Evolutionary conservation across 2,797 vertebrate species (phyloP).

Genomic region (Aeoliscus strigatus): DNA sequence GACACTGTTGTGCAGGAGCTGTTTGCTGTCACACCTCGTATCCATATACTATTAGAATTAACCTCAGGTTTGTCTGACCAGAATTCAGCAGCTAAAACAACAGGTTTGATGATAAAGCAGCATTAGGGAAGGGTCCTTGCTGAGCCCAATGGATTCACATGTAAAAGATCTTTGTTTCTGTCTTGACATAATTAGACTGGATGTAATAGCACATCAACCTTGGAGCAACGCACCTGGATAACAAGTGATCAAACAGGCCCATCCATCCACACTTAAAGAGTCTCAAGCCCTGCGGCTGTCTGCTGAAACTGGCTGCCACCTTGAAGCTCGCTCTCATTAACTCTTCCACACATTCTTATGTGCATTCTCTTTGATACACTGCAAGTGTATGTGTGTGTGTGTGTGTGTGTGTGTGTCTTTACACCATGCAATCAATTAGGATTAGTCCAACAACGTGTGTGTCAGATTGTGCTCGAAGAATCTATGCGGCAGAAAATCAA

Average conservation of each 20-base stretch:
- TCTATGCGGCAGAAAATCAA: too few relatives aligned
- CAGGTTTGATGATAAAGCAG: slow-evolving; percentile 18
- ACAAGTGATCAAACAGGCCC: slow-evolving; percentile 54
- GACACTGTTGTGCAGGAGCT: too few relatives aligned
- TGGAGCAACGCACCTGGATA: slow-evolving; percentile 52
- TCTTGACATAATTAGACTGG: slow-evolving; percentile 57
- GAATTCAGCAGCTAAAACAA: too few relatives aligned
- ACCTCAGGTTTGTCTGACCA: too few relatives aligned
- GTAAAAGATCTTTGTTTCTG: slow-evolving; percentile 50
- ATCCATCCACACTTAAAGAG: slow-evolving; percentile 37
- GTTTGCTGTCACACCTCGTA: too few relatives aligned
- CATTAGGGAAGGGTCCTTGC: slow-evolving; percentile 28
- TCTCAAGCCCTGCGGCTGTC: slow-evolving; percentile 10
- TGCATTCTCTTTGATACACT: slow-evolving; percentile 18
- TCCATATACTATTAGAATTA: too few relatives aligned
- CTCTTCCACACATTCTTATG: slow-evolving; percentile 33
- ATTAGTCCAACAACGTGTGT: not conserved
- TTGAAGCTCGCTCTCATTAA: slow-evolving; percentile 44
- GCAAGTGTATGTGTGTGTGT: slow-evolving; percentile 6
- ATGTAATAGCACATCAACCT: slow-evolving; percentile 50
- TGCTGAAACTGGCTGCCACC: slow-evolving; percentile 22
- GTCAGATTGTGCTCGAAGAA: not conserved
- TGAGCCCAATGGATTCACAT: slow-evolving; percentile 50
- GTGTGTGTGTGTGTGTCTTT: too few relatives aligned
- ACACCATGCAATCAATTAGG: slow-evolving; percentile 2